Base-by-base conservation (phyloP, 2,888 invertebrate species). In the Dryomyza anilis region DNA sequence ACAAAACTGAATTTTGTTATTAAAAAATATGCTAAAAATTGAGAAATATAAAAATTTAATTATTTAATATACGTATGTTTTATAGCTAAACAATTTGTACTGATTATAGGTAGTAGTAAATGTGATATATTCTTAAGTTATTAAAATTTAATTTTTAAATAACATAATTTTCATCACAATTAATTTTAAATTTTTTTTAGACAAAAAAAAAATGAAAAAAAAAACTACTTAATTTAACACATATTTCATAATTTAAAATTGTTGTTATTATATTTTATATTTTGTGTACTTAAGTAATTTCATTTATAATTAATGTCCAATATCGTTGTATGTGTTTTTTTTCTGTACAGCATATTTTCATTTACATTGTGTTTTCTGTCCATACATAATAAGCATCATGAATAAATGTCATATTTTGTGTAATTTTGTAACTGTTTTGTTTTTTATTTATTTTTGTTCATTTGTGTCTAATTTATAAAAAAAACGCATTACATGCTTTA, bases 101-200 rank as follows among this genome's bases (percentile, higher is more conserved):
- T 67, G 65, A 67, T 66, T 68, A 56, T 67, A n/a, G n/a, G n/a
- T n/a, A 66, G 65, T 67, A 66, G 66, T 67, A 67, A 69, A 67
- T 70, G 70, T 70, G 70, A 70, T 70, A 70, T 70, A 70, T 64
- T 62, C 57, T 65, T 70, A 70, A 70, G 70, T 65, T 53, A 52
- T 53, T 29, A 36, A 36, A n/a, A 23, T 36, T 50, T 25, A 3
- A 45, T 19, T 21, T 25, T 48, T 23, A 5, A n/a, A n/a, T n/a
- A n/a, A n/a, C n/a, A n/a, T n/a, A n/a, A n/a, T n/a, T n/a, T n/a
- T n/a, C n/a, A n/a, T n/a, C n/a, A n/a, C n/a, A n/a, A n/a, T n/a
- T n/a, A n/a, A n/a, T n/a, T n/a, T n/a, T n/a, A n/a, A n/a, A n/a
- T n/a, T n/a, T n/a, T n/a, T n/a, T n/a, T n/a, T n/a, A n/a, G n/a